Evolutionary conservation across 1,140 invertebrate genomes (phyloP).

Genomic region (Drosophila mojavensis): DNA sequence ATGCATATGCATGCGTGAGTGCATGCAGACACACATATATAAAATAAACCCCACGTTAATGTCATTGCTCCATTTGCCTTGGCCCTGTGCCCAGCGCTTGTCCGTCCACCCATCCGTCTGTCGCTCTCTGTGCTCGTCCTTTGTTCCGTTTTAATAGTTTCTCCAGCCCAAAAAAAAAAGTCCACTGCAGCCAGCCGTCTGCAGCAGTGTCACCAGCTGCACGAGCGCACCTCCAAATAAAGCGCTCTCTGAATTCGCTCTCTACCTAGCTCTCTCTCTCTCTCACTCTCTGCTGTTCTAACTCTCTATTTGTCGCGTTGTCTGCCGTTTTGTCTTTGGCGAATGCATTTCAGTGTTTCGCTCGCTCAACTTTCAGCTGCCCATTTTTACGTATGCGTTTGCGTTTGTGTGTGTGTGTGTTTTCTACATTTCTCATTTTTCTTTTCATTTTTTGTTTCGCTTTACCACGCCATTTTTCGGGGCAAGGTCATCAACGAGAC

Average conservation of each 20-base stretch:
- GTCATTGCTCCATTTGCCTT: conserved; percentile 69
- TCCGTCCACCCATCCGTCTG: conserved; percentile 11
- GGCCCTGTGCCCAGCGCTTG: conserved; percentile 64
- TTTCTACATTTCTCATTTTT: conserved; percentile 10
- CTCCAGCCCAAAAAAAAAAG: conserved; percentile 29
- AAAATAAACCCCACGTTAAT: conserved; percentile 27
- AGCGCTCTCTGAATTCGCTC: background rate
- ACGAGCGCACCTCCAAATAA: conserved; percentile 47
- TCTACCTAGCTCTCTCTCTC: background rate
- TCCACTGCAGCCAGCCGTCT: conserved; percentile 16
- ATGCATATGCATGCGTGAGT: background rate
- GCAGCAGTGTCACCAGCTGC: conserved; percentile 66
- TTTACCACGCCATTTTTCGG: conserved; percentile 81
- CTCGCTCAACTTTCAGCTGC: conserved; percentile 47
- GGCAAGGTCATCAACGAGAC: conserved; percentile 83
- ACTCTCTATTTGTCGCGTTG: conserved; percentile 4
- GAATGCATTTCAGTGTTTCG: conserved; percentile 49
- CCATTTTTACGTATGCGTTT: conserved; percentile 26
- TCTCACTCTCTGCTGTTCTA: background rate
- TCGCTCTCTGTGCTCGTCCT: conserved; percentile 18
- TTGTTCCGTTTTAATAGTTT: conserved; percentile 51
- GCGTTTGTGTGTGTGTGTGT: conserved; percentile 8
- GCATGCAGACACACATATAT: background rate
- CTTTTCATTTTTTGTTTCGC: conserved; percentile 31
- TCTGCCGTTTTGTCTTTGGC: conserved; percentile 36